Percentiles rank a stretch among this genome's conserved stretches.
These are phyloP conservation scores for Epinotia demarniana DNA, from an alignment of 2,888 invertebrate genomes.

Conservation along the genomic window DNA sequence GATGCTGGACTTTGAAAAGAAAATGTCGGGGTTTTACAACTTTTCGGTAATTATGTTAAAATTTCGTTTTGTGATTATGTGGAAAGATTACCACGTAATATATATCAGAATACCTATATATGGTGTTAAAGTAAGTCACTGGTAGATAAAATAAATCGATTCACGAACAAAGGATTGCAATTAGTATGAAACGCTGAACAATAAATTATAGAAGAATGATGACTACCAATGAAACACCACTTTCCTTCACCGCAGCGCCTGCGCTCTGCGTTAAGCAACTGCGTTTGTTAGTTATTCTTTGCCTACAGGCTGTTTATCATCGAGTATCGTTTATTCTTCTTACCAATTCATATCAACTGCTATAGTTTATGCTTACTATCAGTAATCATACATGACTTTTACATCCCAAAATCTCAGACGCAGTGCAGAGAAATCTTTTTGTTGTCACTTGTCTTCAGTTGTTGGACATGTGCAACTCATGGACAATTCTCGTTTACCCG, in stretches of 20 bases:
- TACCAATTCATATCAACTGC: conserved; percentile 7
- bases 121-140: background rate
- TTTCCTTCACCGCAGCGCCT: conserved; percentile 59
- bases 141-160: background rate
- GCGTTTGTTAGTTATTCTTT: conserved; percentile 49
- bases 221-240: conserved; percentile 47
- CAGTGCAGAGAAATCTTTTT: too few species aligned
- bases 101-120: background rate
- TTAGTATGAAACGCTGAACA: conserved; percentile 17
- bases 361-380: too few species aligned
- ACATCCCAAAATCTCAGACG: too few species aligned
- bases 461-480: too few species aligned
- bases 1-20: too few species aligned
- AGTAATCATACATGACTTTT: too few species aligned
- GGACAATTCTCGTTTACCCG: too few species aligned
- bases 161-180: background rate
- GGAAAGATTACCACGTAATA: too few species aligned
- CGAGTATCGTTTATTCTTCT: background rate
- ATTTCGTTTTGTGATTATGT: too few species aligned
- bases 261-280: conserved; percentile 51
- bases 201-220: conserved; percentile 28
- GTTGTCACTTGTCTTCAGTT: too few species aligned
- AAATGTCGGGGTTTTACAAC: too few species aligned
- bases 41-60: too few species aligned
- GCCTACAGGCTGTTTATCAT: conserved; percentile 48